Base-by-base conservation (phyloP, 2,113 vertebrate genomes). In the Macquaria australasica region DNA sequence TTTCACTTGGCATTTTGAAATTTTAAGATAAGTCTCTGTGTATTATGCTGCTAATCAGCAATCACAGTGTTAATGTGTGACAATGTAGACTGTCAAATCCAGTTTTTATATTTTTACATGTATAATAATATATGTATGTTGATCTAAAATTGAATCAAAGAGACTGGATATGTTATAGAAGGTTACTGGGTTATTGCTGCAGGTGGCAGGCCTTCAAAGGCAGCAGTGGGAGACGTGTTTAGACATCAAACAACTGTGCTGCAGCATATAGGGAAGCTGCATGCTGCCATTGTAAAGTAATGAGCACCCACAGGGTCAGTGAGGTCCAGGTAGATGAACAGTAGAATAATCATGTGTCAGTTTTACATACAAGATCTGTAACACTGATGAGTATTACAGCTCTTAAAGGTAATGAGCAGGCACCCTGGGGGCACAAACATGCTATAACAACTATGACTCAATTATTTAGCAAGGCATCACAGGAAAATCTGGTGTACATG, bases 201-300 rank as follows among this genome's bases (percentile, higher is more conserved):
- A 88, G 87, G 91, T 89, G 87, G 84, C 80, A 88, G 60, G 60
- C 39, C 74, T 82, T 81, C 71, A 87, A 78, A 87, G 78, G 64
- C 45, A 60, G 8, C 73, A 69, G 45, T 37, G 45, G 50, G 81
- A 80, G 66, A 86, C 75, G 76, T 77, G 70, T 81, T 81, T 50
- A 71, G 50, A 79, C 79, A 81, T 84, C 50, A 73, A 83, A 73
- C 66, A 81, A 73, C 73, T 76, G 77, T 39, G 45, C 55, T 73
- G 63, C 51, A 71, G 48, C 81, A 58, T 25, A 77, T 8, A 68
- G 50, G 9, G 39, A 81, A 67, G 76, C 76, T 70, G 39, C 58
- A 81, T 70, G 31, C 25, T 74, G 23, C 34, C 28, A 43, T 68
- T 69, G 43, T 83, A 50, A 82, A 81, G 21, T 71, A 37, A 66